Evolutionary conservation across 2,888 invertebrate species (phyloP).

Genomic region (Gryllus longicercus): DNA sequence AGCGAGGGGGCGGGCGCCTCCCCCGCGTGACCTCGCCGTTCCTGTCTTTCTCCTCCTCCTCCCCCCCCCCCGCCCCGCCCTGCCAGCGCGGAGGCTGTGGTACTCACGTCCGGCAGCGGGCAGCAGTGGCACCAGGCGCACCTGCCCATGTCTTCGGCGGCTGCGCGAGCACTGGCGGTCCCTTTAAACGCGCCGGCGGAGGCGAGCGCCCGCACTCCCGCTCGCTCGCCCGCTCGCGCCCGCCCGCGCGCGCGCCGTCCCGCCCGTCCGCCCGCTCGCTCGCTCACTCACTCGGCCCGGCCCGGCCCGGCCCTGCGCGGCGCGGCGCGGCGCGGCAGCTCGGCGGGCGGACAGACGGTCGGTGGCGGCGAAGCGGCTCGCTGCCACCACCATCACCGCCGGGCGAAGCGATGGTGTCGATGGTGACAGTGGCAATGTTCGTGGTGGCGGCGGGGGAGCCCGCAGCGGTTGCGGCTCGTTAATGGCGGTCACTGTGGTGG

Average conservation of each 20-base stretch:
- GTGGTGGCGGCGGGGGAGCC: too few relatives aligned
- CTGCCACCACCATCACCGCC: too few relatives aligned
- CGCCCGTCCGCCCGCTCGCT: neutral
- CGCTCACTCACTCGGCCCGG: neutral
- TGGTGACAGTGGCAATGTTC: too few relatives aligned
- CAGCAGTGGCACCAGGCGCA: conserved; percentile 22
- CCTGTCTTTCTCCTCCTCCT: too few relatives aligned
- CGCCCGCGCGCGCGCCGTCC: neutral
- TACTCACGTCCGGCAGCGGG: conserved; percentile 17
- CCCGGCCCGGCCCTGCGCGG: neutral
- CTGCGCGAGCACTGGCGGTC: neutral
- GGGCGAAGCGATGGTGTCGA: too few relatives aligned
- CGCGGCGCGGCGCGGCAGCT: neutral
- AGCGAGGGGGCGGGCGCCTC: too few relatives aligned
- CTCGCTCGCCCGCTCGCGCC: neutral
- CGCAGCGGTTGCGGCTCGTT: too few relatives aligned
- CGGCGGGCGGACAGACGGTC: neutral
- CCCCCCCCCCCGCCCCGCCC: too few relatives aligned
- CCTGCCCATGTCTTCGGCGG: conserved; percentile 21
- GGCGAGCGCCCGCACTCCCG: neutral
- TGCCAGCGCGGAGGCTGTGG: neutral
- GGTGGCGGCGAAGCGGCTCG: neutral
- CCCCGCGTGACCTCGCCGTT: too few relatives aligned
- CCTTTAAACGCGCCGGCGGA: neutral
- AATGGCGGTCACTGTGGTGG: too few relatives aligned